A percentile compares a stretch with the other conserved stretches of the same genome.
Evolutionary conservation across 1,140 invertebrate species (phyloP).

Genomic region (Tribolium castaneum): DNA sequence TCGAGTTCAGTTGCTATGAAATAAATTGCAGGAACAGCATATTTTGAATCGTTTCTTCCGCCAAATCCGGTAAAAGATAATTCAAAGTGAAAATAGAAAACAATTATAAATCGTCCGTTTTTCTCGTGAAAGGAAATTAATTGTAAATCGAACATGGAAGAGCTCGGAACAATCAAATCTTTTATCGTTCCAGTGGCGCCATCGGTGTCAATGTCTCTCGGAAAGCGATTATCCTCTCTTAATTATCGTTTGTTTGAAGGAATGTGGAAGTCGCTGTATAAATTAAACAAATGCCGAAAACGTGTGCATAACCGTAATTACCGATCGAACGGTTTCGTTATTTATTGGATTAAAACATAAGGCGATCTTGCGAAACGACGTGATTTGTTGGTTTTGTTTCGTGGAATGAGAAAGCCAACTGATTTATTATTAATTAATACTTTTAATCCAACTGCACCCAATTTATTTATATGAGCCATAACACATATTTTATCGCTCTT

Average conservation of each 20-base stretch:
- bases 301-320: constrained; percentile 26
- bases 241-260: not conserved
- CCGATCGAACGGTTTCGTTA: constrained; percentile 20
- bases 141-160: constrained; percentile 15
- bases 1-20: constrained; percentile 19
- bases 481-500: constrained; percentile 22
- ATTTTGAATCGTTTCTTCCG: constrained; percentile 41
- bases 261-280: not conserved
- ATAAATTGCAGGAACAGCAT: constrained; percentile 40
- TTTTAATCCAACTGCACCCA: constrained; percentile 29
- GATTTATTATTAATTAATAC: constrained; percentile 36
- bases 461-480: constrained; percentile 9
- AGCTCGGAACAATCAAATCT: not conserved
- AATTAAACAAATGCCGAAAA: constrained; percentile 31
- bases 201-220: no score
- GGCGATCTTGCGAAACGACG: constrained; percentile 24
- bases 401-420: constrained; percentile 26
- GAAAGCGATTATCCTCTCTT: not conserved
- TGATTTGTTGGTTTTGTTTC: constrained; percentile 32
- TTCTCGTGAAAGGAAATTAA: constrained; percentile 12
- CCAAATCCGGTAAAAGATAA: constrained; percentile 32
- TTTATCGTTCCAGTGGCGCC: not conserved
- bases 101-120: constrained; percentile 33
- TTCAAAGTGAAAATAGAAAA: constrained; percentile 37
- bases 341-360: constrained; percentile 26